A percentile compares a stretch with the other conserved stretches of the same genome.
These are phyloP conservation scores for Adrianichthys oophorus DNA, from an alignment of 2,797 vertebrate species.

Conservation along the genomic window DNA sequence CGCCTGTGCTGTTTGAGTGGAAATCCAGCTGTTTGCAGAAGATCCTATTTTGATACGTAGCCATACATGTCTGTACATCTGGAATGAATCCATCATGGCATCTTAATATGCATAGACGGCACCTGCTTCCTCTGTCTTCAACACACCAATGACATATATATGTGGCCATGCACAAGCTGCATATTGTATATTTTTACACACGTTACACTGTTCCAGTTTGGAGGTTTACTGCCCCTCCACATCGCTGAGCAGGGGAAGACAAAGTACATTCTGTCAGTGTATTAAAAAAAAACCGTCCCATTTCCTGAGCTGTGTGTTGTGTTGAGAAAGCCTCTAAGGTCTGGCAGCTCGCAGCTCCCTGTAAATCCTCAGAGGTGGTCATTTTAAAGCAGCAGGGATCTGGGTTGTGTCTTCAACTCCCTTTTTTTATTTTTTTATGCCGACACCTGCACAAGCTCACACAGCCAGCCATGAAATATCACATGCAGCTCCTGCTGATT, in stretches of 20 bases:
- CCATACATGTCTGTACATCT: constrained; percentile 58
- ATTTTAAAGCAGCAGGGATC: constrained; percentile 49
- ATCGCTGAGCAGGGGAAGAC: constrained; percentile 27
- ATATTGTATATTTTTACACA: constrained; percentile 2
- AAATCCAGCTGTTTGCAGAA: constrained; percentile 79
- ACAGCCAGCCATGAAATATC: constrained; percentile 16
- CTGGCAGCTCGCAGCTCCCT: constrained; percentile 49
- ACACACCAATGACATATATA: constrained; percentile 4
- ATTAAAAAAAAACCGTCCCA: constrained; percentile 18
- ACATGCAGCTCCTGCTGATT: constrained; percentile 14
- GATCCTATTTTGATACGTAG: constrained; percentile 74
- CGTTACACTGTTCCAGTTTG: constrained; percentile 1
- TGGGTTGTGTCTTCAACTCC: constrained; percentile 66
- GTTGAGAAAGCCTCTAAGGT: constrained; percentile 47
- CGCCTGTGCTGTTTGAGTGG: constrained; percentile 62
- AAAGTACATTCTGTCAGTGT: constrained; percentile 33
- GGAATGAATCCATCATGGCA: constrained; percentile 71
- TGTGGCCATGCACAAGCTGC: background rate
- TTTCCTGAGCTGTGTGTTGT: constrained; percentile 43
- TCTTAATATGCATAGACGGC: constrained; percentile 29
- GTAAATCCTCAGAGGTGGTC: constrained; percentile 57
- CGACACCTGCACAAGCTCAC: constrained; percentile 49
- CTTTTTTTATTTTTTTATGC: constrained; percentile 35
- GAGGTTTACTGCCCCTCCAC: constrained; percentile 20
- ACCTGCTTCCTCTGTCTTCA: constrained; percentile 53